phyloP scores from a whole-genome alignment of 2,113 vertebrate genomes.

The Platycercus adscitus region DNA sequence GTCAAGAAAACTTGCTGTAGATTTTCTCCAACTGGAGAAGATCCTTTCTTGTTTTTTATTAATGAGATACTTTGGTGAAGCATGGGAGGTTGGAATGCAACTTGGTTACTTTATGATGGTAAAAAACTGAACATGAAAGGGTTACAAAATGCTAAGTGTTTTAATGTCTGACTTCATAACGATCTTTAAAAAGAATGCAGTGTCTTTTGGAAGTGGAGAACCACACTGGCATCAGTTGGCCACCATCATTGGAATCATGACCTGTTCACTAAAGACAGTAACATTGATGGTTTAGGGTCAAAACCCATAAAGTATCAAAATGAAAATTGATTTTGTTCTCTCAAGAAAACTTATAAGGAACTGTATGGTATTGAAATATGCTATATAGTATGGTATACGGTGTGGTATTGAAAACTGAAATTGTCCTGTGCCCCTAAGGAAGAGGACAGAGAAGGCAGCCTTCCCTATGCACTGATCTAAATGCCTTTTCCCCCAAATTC shows the following conservation, averaged over 20 bases:
- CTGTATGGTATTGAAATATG: background rate
- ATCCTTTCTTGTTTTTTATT: background rate
- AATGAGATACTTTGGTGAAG: background rate
- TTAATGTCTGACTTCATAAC: background rate
- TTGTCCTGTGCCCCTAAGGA: background rate
- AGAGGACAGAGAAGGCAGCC: background rate
- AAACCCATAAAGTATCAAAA: background rate
- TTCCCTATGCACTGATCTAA: background rate
- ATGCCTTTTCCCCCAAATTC: background rate
- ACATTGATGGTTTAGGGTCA: background rate
- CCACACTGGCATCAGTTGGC: background rate
- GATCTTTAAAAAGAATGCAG: background rate
- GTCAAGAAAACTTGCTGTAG: background rate
- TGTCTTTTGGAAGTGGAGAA: background rate
- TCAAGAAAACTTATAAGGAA: background rate
- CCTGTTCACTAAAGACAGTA: background rate
- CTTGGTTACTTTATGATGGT: background rate
- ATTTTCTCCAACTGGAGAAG: background rate
- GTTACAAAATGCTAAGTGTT: background rate
- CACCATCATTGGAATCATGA: background rate
- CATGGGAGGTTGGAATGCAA: background rate
- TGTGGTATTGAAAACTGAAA: background rate
- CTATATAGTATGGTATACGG: background rate
- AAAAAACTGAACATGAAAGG: background rate
- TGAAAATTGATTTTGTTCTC: background rate